Evolutionary conservation across 1,140 invertebrate species (phyloP).

Genomic region (Diplogasteroides magnus): DNA sequence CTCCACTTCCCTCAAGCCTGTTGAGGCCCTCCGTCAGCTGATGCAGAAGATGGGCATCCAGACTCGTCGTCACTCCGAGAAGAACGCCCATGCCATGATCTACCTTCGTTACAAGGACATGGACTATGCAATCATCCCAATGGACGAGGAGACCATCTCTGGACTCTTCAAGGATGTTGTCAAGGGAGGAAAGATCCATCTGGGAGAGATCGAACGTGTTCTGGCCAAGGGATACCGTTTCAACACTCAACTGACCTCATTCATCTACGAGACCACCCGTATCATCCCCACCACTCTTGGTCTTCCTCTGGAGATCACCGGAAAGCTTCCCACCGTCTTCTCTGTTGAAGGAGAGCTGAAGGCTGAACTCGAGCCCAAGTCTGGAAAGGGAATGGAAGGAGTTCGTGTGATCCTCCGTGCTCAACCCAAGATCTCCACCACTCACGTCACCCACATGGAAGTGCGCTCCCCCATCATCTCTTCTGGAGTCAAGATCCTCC

Average conservation of each 20-base stretch:
- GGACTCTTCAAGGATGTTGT: slow-evolving; percentile 27
- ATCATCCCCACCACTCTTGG: slow-evolving; percentile 40
- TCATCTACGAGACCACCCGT: slow-evolving; percentile 35
- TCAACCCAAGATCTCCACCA: slow-evolving; percentile 24
- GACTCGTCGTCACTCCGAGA: slow-evolving; percentile 23
- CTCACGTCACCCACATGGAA: slow-evolving; percentile 29
- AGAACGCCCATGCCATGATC: slow-evolving; percentile 34
- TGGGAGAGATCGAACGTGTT: slow-evolving; percentile 20
- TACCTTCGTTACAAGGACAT: slow-evolving; percentile 33
- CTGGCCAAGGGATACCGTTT: slow-evolving; percentile 18
- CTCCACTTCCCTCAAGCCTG: slow-evolving; percentile 11
- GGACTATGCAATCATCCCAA: slow-evolving; percentile 30
- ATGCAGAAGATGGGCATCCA: slow-evolving; percentile 30
- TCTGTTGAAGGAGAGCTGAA: slow-evolving; percentile 33
- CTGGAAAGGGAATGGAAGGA: slow-evolving; percentile 19
- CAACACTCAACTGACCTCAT: slow-evolving; percentile 15
- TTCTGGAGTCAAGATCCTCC: slow-evolving; percentile 34
- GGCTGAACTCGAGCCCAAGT: slow-evolving; percentile 26
- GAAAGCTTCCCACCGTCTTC: slow-evolving; percentile 32
- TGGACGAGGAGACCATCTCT: slow-evolving; percentile 21
- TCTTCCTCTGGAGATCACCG: slow-evolving; percentile 34
- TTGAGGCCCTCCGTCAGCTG: slow-evolving; percentile 27
- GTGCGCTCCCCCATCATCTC: slow-evolving; percentile 26
- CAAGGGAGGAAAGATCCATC: slow-evolving; percentile 14
- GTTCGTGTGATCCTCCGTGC: slow-evolving; percentile 21